Conservation (phyloP, 2,888 invertebrate genomes). For the Sialis fuliginosa region DNA sequence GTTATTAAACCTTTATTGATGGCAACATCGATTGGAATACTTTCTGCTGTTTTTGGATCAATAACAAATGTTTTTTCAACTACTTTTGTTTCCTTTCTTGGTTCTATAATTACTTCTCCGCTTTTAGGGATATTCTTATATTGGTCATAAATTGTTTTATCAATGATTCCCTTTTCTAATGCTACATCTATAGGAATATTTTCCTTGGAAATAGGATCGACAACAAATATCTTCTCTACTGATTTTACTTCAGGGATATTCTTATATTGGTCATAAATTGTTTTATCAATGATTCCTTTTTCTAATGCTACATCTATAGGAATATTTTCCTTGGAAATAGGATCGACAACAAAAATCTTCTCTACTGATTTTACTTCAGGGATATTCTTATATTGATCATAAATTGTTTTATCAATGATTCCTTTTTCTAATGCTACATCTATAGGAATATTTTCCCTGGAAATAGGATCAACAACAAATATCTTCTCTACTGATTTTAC, state of each 20-base stretch:
- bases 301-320: constrained; percentile 67
- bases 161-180: constrained; percentile 56
- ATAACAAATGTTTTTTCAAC: constrained; percentile 23
- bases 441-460: constrained; percentile 42
- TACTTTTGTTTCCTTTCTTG: constrained; percentile 25
- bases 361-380: constrained; percentile 6
- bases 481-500: constrained; percentile 18
- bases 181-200: constrained; percentile 63
- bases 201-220: constrained; percentile 31
- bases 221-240: constrained; percentile 19
- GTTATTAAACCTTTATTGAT: constrained; percentile 27
- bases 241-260: not conserved
- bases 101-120: too few species aligned
- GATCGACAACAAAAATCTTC: constrained; percentile 26
- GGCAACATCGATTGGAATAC: constrained; percentile 36
- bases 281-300: constrained; percentile 47
- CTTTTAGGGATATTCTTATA: too few species aligned
- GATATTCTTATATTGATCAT: too few species aligned
- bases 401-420: constrained; percentile 35
- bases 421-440: constrained; percentile 67
- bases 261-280: constrained; percentile 8
- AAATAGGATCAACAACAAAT: constrained; percentile 29
- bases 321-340: constrained; percentile 33
- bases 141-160: constrained; percentile 17
- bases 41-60: constrained; percentile 28